Evolutionary conservation across 1,140 invertebrate genomes (phyloP), one percentile per base, ranked within the genome.

Genomic region (Ceratosolen fusciceps): DNA sequence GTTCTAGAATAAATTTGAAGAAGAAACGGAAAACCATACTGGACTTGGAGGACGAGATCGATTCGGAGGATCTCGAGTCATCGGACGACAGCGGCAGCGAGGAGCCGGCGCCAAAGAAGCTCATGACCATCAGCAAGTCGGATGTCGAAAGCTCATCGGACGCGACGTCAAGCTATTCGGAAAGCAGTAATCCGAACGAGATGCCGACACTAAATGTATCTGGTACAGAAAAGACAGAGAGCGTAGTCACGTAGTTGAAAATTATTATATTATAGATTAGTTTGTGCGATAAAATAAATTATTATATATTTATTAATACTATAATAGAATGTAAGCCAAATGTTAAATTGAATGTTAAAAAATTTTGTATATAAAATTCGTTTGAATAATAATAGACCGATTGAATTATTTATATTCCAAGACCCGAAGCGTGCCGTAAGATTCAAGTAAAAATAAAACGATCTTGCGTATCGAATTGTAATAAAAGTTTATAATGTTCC

Each of bases 1-100:
- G 87, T 60, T 14, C 26, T 19, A 84, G 85, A 75, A 79, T 81
- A 9, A 82, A 75, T 60, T 7, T 21, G 0, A 83, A 84, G 12
- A 87, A 85, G 72, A 88, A 85, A 75, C 86, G 82, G 37, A 90
- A 86, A 74, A 86, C 82, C 2, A 81, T 89, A 21, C 67, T 90
- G 4, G 88, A 89, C 58, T 80, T 87, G 1, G 87, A 86, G 74
- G 82, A 85, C n/a, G 88, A 89, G 24, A 84, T 90, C 73, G 85
- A 90, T 80, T 88, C 87, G 8, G 87, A 89, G 72, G 85, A 87
- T 76, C 54, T 89, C 8, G 81, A 80, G 19, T 86, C 84, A 74
- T 84, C 84, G 0, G 83, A 85, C 4, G 83, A 74, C 9, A 79
- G 80, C 21, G 67, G 77, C 14, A 74, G 73, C 39, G 79, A 83